These are phyloP conservation scores for Hypsopygia costalis DNA, from an alignment of 2,888 invertebrate species.

Conservation along the genomic window DNA sequence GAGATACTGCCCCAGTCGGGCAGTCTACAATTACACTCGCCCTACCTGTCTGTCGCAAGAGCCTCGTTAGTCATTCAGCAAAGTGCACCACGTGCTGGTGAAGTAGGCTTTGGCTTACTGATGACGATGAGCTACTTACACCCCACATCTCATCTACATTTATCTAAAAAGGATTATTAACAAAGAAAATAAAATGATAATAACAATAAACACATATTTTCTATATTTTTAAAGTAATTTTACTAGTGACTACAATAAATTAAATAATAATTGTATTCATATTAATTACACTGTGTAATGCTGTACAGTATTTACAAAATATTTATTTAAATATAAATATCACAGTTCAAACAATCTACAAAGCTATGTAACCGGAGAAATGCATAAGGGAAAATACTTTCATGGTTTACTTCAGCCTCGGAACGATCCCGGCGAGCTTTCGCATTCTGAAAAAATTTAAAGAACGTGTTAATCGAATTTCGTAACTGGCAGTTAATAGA, in stretches of 20 bases:
- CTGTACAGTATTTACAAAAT: slow-evolving; percentile 58
- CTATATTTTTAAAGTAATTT: slow-evolving; percentile 34
- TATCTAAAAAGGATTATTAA: too few relatives aligned
- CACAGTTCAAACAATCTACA: slow-evolving; percentile 48
- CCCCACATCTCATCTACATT: too few relatives aligned
- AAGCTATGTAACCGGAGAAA: slow-evolving; percentile 14
- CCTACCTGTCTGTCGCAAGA: too few relatives aligned
- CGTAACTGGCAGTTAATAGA: too few relatives aligned
- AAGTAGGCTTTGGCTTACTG: too few relatives aligned
- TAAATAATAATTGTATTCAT: slow-evolving; percentile 38
- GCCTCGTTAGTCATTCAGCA: too few relatives aligned
- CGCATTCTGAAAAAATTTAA: slow-evolving; percentile 11
- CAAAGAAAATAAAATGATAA: slow-evolving; percentile 10
- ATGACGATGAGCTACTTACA: too few relatives aligned
- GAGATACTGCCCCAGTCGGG: too few relatives aligned
- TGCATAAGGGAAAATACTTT: neutral
- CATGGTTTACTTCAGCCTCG: slow-evolving; percentile 1
- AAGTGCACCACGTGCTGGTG: too few relatives aligned
- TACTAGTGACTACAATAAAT: slow-evolving; percentile 53
- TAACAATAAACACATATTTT: slow-evolving; percentile 51
- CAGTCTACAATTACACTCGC: too few relatives aligned
- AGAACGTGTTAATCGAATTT: neutral
- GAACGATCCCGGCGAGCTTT: neutral
- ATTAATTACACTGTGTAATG: slow-evolving; percentile 26
- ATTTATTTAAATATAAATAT: slow-evolving; percentile 48